phyloP scores from a whole-genome alignment of 2,797 vertebrate species.

The Phyllotis vaccarum region DNA sequence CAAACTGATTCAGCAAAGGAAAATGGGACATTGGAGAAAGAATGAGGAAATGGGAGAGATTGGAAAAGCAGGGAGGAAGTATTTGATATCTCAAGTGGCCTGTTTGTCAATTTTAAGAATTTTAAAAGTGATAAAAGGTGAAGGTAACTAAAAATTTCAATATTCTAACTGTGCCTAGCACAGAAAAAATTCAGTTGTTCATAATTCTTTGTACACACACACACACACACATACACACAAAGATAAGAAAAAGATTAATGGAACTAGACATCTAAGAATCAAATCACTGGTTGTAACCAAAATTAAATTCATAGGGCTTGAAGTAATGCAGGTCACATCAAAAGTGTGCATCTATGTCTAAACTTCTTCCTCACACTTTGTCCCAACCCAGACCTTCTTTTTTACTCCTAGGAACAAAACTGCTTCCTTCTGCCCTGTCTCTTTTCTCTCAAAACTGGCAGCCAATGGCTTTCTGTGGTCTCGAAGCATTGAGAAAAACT shows the following conservation, averaged over 20 bases:
- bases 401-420: background rate
- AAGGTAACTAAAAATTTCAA: background rate
- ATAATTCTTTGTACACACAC: background rate
- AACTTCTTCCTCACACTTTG: background rate
- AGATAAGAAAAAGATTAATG: background rate
- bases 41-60: background rate
- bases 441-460: background rate
- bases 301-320: background rate
- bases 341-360: background rate
- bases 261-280: background rate
- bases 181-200: background rate
- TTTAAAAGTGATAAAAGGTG: background rate
- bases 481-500: conserved; percentile 20
- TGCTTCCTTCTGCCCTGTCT: background rate
- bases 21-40: background rate
- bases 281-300: background rate
- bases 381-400: background rate
- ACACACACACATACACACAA: background rate
- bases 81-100: background rate
- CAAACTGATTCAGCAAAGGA: background rate
- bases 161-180: background rate
- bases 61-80: background rate
- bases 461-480: background rate
- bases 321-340: background rate
- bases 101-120: conserved; percentile 19